These are phyloP conservation scores for Drosophila eugracilis DNA, from an alignment of 1,140 invertebrate species.

Conservation along the genomic window DNA sequence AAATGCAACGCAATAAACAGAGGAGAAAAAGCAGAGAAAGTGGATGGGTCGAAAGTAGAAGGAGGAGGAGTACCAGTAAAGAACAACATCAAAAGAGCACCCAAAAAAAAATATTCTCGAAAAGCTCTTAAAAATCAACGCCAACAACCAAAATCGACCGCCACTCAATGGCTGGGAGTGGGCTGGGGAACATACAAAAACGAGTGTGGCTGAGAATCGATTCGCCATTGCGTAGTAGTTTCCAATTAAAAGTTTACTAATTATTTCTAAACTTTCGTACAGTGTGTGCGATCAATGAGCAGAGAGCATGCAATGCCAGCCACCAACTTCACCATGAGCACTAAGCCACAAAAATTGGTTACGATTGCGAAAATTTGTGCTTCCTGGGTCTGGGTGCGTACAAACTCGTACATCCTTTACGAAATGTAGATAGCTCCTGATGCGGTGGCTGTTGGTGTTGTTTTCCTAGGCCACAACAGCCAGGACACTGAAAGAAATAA, in stretches of 20 bases:
- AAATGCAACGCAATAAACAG: conserved; percentile 80
- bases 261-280: conserved; percentile 82
- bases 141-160: conserved; percentile 74
- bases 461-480: conserved; percentile 10
- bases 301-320: conserved; percentile 72
- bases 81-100: conserved; percentile 70
- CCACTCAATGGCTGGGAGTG: conserved; percentile 67
- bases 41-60: background rate
- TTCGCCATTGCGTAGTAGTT: conserved; percentile 78
- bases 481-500: conserved; percentile 10
- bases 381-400: conserved; percentile 19
- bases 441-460: conserved; percentile 11
- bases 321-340: conserved; percentile 43
- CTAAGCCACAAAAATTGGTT: conserved; percentile 74
- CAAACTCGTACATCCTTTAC: conserved; percentile 10
- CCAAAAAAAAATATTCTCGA: conserved; percentile 65
- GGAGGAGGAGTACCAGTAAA: conserved; percentile 5
- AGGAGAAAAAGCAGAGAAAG: conserved; percentile 17
- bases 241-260: conserved; percentile 83
- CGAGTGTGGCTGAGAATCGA: conserved; percentile 48
- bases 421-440: conserved; percentile 26
- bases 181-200: too few species aligned
- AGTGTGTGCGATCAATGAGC: conserved; percentile 73
- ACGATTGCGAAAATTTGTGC: conserved; percentile 51
- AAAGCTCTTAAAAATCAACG: conserved; percentile 79